These are phyloP conservation scores for Uloborus diversus DNA, from an alignment of 1,140 invertebrate genomes.

Conservation along the genomic window DNA sequence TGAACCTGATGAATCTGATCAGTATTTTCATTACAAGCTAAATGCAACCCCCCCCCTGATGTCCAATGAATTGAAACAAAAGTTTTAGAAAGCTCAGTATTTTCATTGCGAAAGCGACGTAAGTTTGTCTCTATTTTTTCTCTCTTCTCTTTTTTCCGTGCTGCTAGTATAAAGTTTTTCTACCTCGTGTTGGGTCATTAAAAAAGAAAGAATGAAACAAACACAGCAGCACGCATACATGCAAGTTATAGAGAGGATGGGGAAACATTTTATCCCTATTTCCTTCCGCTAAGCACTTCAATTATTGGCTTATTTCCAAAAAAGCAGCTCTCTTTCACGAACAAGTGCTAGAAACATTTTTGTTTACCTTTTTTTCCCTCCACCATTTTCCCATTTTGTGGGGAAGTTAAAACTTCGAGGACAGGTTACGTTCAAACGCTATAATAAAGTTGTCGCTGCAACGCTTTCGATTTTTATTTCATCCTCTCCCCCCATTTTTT, in stretches of 20 bases:
- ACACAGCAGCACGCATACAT: background rate
- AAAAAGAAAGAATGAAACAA: background rate
- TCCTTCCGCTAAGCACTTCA: conserved; percentile 24
- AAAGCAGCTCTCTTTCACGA: conserved; percentile 5
- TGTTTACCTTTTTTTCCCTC: conserved; percentile 5
- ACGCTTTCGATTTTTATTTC: background rate
- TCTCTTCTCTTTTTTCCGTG: too few species aligned
- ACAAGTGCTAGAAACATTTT: conserved; percentile 8
- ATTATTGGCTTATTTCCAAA: conserved; percentile 51
- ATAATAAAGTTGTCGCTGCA: conserved; percentile 32
- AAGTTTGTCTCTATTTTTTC: too few species aligned
- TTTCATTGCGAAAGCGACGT: too few species aligned
- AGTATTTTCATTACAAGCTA: too few species aligned
- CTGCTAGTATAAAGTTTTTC: too few species aligned
- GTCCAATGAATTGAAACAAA: too few species aligned
- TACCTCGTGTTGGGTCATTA: too few species aligned
- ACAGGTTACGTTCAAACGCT: conserved; percentile 14
- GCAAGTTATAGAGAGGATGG: too few species aligned
- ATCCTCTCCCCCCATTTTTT: conserved; percentile 69
- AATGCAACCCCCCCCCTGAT: too few species aligned
- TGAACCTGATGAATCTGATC: too few species aligned
- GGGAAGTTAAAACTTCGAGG: conserved; percentile 6
- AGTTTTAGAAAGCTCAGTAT: too few species aligned
- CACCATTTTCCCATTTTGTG: conserved; percentile 42
- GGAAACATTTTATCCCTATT: background rate